Evolutionary conservation across 2,797 vertebrate species (phyloP).

Genomic region (Fistularia commersonii): DNA sequence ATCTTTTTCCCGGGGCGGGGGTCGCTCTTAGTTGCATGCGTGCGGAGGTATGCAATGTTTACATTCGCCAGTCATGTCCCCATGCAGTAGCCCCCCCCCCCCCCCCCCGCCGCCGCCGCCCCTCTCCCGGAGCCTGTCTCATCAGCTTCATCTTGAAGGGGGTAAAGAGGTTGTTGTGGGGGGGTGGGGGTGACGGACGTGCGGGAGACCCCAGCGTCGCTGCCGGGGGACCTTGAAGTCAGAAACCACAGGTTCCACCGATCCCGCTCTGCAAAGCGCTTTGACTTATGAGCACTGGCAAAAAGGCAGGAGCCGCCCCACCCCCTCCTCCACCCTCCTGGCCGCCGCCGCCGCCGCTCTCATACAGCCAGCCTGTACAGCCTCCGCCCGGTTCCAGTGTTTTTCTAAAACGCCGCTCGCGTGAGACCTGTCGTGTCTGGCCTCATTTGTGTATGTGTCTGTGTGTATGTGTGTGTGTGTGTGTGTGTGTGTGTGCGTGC

Average conservation of each 20-base stretch:
- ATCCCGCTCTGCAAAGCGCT: conserved; percentile 53
- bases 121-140: conserved; percentile 41
- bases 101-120: no score
- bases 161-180: conserved; percentile 16
- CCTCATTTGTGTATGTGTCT: no score
- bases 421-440: conserved; percentile 81
- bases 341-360: conserved; percentile 19
- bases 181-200: neutral
- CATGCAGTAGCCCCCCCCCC: conserved; percentile 14
- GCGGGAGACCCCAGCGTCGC: no score
- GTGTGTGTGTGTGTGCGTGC: conserved; percentile 65
- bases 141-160: conserved; percentile 19
- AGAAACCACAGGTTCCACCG: conserved; percentile 24
- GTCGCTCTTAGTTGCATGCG: conserved; percentile 6
- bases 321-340: no score
- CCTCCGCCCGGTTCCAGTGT: conserved; percentile 14
- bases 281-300: conserved; percentile 70
- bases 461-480: no score
- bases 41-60: conserved; percentile 43
- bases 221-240: conserved; percentile 51
- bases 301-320: conserved; percentile 14
- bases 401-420: conserved; percentile 62
- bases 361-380: conserved; percentile 29
- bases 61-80: conserved; percentile 31
- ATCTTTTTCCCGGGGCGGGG: conserved; percentile 12